Conservation (phyloP, 2,888 invertebrate genomes). For the Hirtodrosophila duncani region DNA sequence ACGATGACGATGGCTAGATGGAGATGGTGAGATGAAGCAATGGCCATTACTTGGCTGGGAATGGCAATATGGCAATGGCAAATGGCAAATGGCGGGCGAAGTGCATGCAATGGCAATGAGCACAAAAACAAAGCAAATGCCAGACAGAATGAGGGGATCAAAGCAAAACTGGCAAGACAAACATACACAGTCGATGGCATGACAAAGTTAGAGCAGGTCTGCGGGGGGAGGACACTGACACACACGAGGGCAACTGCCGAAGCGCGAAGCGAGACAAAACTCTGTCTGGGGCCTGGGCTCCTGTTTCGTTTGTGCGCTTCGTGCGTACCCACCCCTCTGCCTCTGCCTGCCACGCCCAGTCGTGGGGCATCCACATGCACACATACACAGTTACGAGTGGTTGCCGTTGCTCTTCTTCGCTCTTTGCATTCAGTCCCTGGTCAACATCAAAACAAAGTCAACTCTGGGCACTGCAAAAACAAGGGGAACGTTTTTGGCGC, state of each 20-base stretch:
- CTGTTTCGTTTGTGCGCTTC: constrained; percentile 42
- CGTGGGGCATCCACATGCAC: constrained; percentile 20
- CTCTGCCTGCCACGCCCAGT: constrained; percentile 54
- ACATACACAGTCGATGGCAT: constrained; percentile 33
- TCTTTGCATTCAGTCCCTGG: constrained; percentile 20
- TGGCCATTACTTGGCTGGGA: constrained; percentile 23
- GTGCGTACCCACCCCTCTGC: constrained; percentile 11
- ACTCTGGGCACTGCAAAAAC: constrained; percentile 30
- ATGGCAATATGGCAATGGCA: not conserved
- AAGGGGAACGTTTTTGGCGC: constrained; percentile 65
- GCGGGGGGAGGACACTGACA: not conserved
- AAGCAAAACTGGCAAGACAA: constrained; percentile 57
- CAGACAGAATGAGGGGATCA: constrained; percentile 69
- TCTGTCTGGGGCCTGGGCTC: constrained; percentile 47
- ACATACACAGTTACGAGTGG: too few relatives aligned
- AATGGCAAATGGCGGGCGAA: constrained; percentile 62
- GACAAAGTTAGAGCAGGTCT: constrained; percentile 21
- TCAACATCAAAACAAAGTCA: constrained; percentile 50
- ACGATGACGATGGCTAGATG: constrained; percentile 15
- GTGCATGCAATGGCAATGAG: constrained; percentile 65
- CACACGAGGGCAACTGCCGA: constrained; percentile 3
- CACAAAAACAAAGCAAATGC: constrained; percentile 58
- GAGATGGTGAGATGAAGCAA: constrained; percentile 11
- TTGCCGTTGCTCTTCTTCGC: constrained; percentile 12
- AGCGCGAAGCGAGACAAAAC: constrained; percentile 12